phyloP scores from a whole-genome alignment of 2,888 invertebrate species.

The Dexiosoma caninum region DNA sequence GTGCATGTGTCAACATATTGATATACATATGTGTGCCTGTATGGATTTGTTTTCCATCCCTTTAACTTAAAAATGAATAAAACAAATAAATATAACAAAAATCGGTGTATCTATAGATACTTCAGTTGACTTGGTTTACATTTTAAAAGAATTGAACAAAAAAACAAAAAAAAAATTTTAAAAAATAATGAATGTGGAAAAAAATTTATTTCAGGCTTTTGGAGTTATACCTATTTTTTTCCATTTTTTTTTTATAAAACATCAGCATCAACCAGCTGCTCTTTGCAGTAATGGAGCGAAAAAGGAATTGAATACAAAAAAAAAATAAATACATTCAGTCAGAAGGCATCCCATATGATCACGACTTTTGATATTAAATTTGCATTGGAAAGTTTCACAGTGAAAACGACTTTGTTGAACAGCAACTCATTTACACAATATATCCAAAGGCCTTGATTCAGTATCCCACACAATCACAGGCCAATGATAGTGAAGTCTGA shows the following conservation, averaged over 20 bases:
- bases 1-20: not conserved
- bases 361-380: no score
- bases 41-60: conserved; percentile 7
- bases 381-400: no score
- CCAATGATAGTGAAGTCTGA: no score
- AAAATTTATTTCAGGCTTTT: not conserved
- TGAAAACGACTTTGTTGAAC: no score
- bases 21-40: not conserved
- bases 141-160: conserved; percentile 42
- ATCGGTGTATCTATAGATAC: conserved; percentile 38
- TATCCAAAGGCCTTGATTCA: no score
- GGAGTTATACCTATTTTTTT: no score
- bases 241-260: conserved; percentile 8
- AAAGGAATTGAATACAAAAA: conserved; percentile 3
- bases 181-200: conserved; percentile 4
- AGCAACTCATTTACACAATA: no score
- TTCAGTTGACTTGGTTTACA: conserved; percentile 57
- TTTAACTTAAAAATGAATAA: conserved; percentile 30
- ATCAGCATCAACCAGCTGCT: conserved; percentile 37
- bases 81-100: conserved; percentile 12
- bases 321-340: not conserved
- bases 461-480: no score
- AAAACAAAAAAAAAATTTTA: conserved; percentile 20
- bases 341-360: not conserved
- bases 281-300: conserved; percentile 36